Evolutionary conservation across 1,140 invertebrate genomes (phyloP).

Genomic region (Paramacrobiotus metropolitanus): DNA sequence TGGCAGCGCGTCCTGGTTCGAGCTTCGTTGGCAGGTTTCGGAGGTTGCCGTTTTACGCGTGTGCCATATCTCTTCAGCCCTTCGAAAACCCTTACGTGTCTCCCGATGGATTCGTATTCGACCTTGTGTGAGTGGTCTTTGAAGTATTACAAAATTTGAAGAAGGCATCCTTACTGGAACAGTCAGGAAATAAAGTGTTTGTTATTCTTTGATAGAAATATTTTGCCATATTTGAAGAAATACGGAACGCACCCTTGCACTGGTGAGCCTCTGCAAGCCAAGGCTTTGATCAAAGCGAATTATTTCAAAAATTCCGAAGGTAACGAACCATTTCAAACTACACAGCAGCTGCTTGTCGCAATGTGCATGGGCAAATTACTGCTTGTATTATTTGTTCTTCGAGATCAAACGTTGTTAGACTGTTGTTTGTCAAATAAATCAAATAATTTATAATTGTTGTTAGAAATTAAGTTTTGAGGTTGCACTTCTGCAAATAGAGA

Average conservation of each 20-base stretch:
- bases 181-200: too few species aligned
- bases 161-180: too few species aligned
- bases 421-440: too few species aligned
- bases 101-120: slow-evolving; percentile 61
- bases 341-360: too few species aligned
- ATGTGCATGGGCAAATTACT: too few species aligned
- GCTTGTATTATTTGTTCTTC: too few species aligned
- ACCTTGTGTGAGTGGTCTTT: slow-evolving; percentile 43
- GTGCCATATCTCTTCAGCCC: slow-evolving; percentile 68
- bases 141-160: too few species aligned
- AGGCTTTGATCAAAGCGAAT: slow-evolving; percentile 63
- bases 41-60: slow-evolving; percentile 74
- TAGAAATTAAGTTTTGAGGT: slow-evolving; percentile 4
- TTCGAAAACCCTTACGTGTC: slow-evolving; percentile 60
- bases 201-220: slow-evolving; percentile 26
- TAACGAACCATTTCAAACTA: too few species aligned
- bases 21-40: slow-evolving; percentile 44
- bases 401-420: too few species aligned
- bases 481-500: not conserved
- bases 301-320: slow-evolving; percentile 65
- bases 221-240: slow-evolving; percentile 71
- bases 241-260: slow-evolving; percentile 82
- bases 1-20: not conserved
- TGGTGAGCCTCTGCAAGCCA: slow-evolving; percentile 58
- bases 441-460: too few species aligned